phyloP scores from a whole-genome alignment of 1,140 invertebrate species.

The Thaumetopoea pityocampa region DNA sequence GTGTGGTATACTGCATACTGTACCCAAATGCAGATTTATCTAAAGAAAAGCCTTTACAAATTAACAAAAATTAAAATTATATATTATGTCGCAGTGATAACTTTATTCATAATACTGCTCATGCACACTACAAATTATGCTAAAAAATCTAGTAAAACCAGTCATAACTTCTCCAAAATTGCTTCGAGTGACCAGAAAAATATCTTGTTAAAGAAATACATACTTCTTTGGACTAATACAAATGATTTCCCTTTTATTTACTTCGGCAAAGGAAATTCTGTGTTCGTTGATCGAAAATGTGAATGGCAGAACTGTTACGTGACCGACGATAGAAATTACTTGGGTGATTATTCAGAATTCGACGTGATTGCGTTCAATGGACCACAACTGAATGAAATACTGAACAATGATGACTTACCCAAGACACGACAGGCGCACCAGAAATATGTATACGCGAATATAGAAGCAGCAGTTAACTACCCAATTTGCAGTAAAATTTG shows the following conservation, averaged over 20 bases:
- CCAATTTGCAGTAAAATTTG: slow-evolving; percentile 31
- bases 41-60: too few species aligned
- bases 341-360: slow-evolving; percentile 33
- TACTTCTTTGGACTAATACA: slow-evolving; percentile 39
- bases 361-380: slow-evolving; percentile 38
- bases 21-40: too few species aligned
- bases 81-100: too few species aligned
- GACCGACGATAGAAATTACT: slow-evolving; percentile 25
- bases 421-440: slow-evolving; percentile 19
- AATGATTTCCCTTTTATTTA: slow-evolving; percentile 29
- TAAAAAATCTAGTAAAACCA: not conserved
- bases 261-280: slow-evolving; percentile 30
- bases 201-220: too few species aligned
- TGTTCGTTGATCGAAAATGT: slow-evolving; percentile 37
- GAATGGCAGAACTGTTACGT: slow-evolving; percentile 40
- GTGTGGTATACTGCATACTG: too few species aligned
- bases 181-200: too few species aligned
- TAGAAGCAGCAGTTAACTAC: slow-evolving; percentile 39
- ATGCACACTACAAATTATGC: too few species aligned
- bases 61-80: too few species aligned
- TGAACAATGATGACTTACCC: slow-evolving; percentile 22
- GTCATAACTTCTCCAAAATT: not conserved
- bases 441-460: slow-evolving; percentile 42
- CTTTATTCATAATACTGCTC: too few species aligned
- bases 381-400: slow-evolving; percentile 23